A percentile compares a stretch with the other conserved stretches of the same genome.
Evolutionary conservation across 1,140 invertebrate species (phyloP).

Genomic region (Lepidotrigona ventralis): DNA sequence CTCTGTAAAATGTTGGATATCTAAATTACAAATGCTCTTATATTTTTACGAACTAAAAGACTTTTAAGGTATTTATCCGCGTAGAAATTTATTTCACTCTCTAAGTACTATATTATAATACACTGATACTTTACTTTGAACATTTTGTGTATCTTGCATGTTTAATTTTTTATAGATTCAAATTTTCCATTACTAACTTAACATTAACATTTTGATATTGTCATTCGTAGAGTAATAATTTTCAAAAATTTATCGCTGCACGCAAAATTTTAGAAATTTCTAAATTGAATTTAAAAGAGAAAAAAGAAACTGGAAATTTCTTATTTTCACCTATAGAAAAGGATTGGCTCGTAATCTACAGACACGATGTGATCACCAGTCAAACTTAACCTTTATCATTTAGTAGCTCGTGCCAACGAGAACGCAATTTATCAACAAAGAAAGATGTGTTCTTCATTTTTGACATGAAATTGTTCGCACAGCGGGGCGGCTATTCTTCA

Average conservation of each 20-base stretch:
- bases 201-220: too few relatives aligned
- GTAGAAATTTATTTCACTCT: not conserved
- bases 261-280: too few relatives aligned
- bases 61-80: fast-evolving
- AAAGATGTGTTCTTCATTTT: too few relatives aligned
- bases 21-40: not conserved
- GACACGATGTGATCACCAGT: not conserved
- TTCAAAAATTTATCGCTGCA: too few relatives aligned
- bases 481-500: not conserved
- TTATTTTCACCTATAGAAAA: not conserved
- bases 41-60: not conserved
- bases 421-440: not conserved
- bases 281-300: not conserved
- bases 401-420: not conserved
- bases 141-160: not conserved
- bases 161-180: not conserved
- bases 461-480: not conserved
- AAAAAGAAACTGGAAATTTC: not conserved
- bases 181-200: too few relatives aligned
- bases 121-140: not conserved
- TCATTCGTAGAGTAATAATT: too few relatives aligned
- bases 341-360: not conserved
- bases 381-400: not conserved
- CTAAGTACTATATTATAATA: not conserved
- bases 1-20: too few relatives aligned